Conservation (phyloP, 2,113 vertebrate genomes). For the Megaleporinus macrocephalus region DNA sequence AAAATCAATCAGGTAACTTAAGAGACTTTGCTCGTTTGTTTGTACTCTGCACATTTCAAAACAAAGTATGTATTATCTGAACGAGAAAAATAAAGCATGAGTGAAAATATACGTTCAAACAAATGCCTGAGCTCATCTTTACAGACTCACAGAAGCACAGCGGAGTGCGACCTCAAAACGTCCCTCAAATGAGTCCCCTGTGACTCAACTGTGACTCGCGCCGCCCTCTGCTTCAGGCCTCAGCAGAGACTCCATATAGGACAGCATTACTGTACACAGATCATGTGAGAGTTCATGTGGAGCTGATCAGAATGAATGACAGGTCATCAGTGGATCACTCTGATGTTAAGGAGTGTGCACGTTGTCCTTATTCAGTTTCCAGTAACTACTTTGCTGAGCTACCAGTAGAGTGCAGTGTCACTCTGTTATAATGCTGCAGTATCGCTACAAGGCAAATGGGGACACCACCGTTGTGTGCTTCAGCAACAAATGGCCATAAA, state of each 20-base stretch:
- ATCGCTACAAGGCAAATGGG: not conserved
- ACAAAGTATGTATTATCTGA: not conserved
- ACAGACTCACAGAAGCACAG: not conserved
- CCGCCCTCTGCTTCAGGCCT: not conserved
- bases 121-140: not conserved
- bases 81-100: not conserved
- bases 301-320: not conserved
- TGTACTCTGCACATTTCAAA: not conserved
- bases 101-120: not conserved
- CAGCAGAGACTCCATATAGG: not conserved
- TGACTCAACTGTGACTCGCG: conserved; percentile 14
- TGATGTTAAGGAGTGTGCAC: not conserved
- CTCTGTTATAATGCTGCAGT: not conserved
- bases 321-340: not conserved
- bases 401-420: conserved; percentile 67
- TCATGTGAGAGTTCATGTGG: not conserved
- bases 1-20: not conserved
- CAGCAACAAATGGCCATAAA: conserved; percentile 28
- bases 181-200: not conserved
- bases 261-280: not conserved
- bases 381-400: conserved; percentile 52
- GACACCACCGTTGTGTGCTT: conserved; percentile 16
- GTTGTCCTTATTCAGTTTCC: not conserved
- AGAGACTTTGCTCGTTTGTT: not conserved
- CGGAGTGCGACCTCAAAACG: conserved; percentile 12